Evolutionary conservation across 2,113 vertebrate genomes (phyloP), one percentile per base, ranked within the genome.

Genomic region (Paramormyrops kingsleyae): DNA sequence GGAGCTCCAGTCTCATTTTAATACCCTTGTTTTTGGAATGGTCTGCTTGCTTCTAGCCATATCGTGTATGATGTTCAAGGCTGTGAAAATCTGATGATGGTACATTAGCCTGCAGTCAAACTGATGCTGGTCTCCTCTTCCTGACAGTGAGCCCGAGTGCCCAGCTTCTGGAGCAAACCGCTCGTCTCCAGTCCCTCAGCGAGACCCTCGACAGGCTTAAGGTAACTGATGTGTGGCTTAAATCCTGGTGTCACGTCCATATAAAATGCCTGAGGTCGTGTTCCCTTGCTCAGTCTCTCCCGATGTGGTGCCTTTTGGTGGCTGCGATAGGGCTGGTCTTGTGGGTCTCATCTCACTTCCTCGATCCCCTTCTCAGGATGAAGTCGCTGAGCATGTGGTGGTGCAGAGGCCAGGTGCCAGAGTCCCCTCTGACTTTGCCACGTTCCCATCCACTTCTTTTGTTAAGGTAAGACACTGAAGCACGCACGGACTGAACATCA

Each of bases 401-500:
- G 95, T 94, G 8, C 94, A 97, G 93, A 96, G 96, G 49, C 95
- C 96, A 0, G 98, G 98, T 1, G 97, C 97, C 31, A 96, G 93
- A 0, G 96, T 96, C 27, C 91, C 94, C 56, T 97, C 97, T 0
- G 96, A 96, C 94, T 99, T 99, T 0, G 97, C 97, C 89, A 95
- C 95, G 0, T 99, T 99, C 95, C 98, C 98, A 0, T 96, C 97
- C 0, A 92, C 96, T 0, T 95, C 96, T 70, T 99, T 97, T 91
- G 94, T 97, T 5, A 98, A 98, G 97, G 97, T 99, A 92, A 94
- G 92, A 88, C 17, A 27, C 44, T 13, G 21, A 27, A 49, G 47
- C 7, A 46, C 44, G 9, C 39, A 84, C 5, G 8, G 35, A 46
- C 17, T 83, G 17, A 24, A 70, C 9, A 70, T 70, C 10, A 0